Base-by-base conservation (phyloP, 2,888 invertebrate genomes). In the Zygaena filipendulae region DNA sequence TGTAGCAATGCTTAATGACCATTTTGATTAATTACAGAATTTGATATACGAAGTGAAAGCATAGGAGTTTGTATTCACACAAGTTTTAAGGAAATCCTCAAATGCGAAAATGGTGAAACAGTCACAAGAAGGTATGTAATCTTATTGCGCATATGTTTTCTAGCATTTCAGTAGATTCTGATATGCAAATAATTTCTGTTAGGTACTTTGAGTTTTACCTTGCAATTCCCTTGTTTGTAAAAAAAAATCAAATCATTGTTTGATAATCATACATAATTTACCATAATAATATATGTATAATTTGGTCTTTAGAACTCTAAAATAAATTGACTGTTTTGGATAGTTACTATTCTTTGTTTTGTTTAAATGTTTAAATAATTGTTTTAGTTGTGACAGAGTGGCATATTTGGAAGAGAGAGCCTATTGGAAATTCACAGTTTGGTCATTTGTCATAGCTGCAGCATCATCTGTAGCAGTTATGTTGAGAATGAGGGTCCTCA, bases 371-470 rank as follows among this genome's bases (percentile, higher is more conserved):
- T n/a, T n/a, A n/a, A n/a, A n/a, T n/a, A n/a, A n/a, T n/a, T n/a
- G n/a, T n/a, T n/a, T n/a, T n/a, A 90, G 95, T 60, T 95, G 95
- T 75, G 92, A 92, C 51, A 83, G 86, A 55, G 90, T 92, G 9
- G 90, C 90, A 2, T 90, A 90, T 79, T 80, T 92, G 27, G 94
- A 95, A 53, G 91, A 93, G 57, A 83, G 87, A 36, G 84, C 87
- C 31, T 96, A 91, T 62, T 92, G 91, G 88, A 85, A 88, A 44
- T 92, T 93, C 53, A 87, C 92, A 52, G 83, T 85, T 27, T 82
- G 86, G 51, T 86, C 87, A 66, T 86, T 90, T 50, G 63, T 84
- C 1, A 51, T 86, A 16, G 86, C 88, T 2, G 52, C 88, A 1
- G 56, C 84, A 11, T 89, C 91, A 7, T 85, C 85, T 25, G 49